Percentiles rank a stretch among this genome's conserved stretches.
phyloP scores from a whole-genome alignment of 2,888 invertebrate species.

The Amphipoea oculea region DNA sequence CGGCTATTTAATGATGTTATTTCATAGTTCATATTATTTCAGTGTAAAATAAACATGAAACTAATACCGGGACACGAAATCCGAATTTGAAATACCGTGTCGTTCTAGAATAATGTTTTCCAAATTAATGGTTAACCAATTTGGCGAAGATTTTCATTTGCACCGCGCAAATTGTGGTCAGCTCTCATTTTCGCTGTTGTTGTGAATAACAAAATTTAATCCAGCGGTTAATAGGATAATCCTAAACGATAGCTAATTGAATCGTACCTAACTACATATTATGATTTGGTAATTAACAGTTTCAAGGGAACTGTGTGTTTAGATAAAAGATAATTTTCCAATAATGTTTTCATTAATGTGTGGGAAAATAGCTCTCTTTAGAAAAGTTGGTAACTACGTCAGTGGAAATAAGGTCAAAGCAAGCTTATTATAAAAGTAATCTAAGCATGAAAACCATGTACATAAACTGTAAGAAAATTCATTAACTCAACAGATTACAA shows the following conservation, averaged over 20 bases:
- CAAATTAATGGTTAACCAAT: slow-evolving; percentile 85
- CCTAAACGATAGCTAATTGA: slow-evolving; percentile 72
- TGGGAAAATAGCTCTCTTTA: neutral
- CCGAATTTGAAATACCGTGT: slow-evolving; percentile 45
- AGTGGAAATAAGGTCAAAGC: neutral
- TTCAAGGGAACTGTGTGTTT: slow-evolving; percentile 2
- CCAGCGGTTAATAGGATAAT: slow-evolving; percentile 74
- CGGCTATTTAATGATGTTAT: neutral
- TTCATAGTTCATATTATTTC: too few relatives aligned
- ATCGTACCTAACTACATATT: slow-evolving; percentile 37
- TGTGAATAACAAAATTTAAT: slow-evolving; percentile 79
- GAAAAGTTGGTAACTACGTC: neutral
- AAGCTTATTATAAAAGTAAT: slow-evolving; percentile 34
- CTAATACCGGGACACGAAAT: slow-evolving; percentile 19
- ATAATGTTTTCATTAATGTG: neutral
- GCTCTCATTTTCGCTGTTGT: slow-evolving; percentile 80
- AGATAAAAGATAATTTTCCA: neutral
- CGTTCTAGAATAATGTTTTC: slow-evolving; percentile 67
- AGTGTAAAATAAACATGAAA: slow-evolving; percentile 26
- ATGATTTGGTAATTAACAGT: slow-evolving; percentile 33
- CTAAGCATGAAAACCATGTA: slow-evolving; percentile 45
- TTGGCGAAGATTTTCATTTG: slow-evolving; percentile 86
- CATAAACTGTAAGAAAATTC: slow-evolving; percentile 61
- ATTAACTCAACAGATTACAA: slow-evolving; percentile 65
- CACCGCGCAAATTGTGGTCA: slow-evolving; percentile 85